phyloP scores from a whole-genome alignment of 2,113 vertebrate genomes.

The Carassius carassius region DNA sequence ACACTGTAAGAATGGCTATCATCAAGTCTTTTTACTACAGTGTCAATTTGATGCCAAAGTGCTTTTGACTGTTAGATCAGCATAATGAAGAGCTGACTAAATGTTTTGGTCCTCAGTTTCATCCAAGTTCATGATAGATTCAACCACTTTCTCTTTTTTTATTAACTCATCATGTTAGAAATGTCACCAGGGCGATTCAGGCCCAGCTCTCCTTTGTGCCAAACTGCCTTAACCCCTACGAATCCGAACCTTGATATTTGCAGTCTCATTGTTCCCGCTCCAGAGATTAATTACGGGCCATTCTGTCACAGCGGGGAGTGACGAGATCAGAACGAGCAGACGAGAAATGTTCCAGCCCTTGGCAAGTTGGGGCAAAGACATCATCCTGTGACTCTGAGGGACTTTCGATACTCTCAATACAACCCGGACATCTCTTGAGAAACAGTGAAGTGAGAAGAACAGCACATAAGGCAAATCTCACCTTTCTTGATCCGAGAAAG shows the following conservation, averaged over 20 bases:
- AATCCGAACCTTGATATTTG: slow-evolving; percentile 36
- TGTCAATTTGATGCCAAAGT: background rate
- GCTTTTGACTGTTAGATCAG: background rate
- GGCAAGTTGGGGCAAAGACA: slow-evolving; percentile 63
- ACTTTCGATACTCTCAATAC: slow-evolving; percentile 34
- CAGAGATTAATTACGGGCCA: slow-evolving; percentile 69
- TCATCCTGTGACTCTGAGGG: slow-evolving; percentile 55
- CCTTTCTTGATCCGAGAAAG: background rate
- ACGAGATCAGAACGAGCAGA: slow-evolving; percentile 51
- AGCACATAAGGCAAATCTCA: slow-evolving; percentile 3
- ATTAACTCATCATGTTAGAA: background rate
- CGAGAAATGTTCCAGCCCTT: slow-evolving; percentile 60
- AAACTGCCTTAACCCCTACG: background rate
- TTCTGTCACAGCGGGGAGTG: slow-evolving; percentile 63
- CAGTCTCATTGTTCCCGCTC: slow-evolving; percentile 59
- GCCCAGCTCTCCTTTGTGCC: background rate
- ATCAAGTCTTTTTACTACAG: background rate
- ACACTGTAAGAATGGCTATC: background rate
- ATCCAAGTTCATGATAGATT: background rate
- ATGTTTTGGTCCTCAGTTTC: background rate
- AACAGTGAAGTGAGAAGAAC: slow-evolving; percentile 47
- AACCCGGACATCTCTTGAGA: slow-evolving; percentile 48
- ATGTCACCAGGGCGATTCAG: background rate
- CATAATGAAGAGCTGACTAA: background rate
- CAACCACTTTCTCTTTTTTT: background rate